Percentiles rank a stretch among this genome's conserved stretches.
Conservation (phyloP, 1,140 invertebrate species). For the Ooceraea biroi region DNA sequence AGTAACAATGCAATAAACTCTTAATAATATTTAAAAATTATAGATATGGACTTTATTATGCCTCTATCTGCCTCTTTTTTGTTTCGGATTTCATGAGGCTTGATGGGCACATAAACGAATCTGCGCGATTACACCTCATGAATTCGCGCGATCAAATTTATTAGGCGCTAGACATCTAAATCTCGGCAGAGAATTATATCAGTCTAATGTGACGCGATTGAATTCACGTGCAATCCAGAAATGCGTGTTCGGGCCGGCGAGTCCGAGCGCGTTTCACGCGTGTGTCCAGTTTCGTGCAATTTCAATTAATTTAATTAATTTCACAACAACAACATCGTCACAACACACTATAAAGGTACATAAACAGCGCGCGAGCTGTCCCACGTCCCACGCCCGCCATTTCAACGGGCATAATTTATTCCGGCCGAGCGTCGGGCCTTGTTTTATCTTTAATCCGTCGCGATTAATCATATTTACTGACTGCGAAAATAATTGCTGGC, state of each 20-base stretch:
- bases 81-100: too few species aligned
- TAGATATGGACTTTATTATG: too few species aligned
- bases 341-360: background rate
- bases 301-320: slow-evolving; percentile 48
- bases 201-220: slow-evolving; percentile 5
- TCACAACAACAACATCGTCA: background rate
- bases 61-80: too few species aligned
- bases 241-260: background rate
- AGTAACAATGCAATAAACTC: too few species aligned
- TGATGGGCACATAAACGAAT: too few species aligned
- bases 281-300: slow-evolving; percentile 13
- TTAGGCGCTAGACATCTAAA: slow-evolving; percentile 10
- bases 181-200: slow-evolving; percentile 30
- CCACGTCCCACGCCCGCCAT: too few species aligned
- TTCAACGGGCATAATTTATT: slow-evolving; percentile 37
- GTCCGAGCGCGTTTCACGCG: background rate
- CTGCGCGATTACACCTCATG: too few species aligned
- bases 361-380: background rate
- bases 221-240: background rate
- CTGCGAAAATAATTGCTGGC: slow-evolving; percentile 52
- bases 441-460: slow-evolving; percentile 50
- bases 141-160: slow-evolving; percentile 15
- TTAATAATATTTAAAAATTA: too few species aligned
- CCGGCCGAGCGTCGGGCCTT: background rate
- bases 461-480: slow-evolving; percentile 71